These are phyloP conservation scores for Ditula angustiorana DNA, from an alignment of 2,888 invertebrate genomes.

Conservation along the genomic window DNA sequence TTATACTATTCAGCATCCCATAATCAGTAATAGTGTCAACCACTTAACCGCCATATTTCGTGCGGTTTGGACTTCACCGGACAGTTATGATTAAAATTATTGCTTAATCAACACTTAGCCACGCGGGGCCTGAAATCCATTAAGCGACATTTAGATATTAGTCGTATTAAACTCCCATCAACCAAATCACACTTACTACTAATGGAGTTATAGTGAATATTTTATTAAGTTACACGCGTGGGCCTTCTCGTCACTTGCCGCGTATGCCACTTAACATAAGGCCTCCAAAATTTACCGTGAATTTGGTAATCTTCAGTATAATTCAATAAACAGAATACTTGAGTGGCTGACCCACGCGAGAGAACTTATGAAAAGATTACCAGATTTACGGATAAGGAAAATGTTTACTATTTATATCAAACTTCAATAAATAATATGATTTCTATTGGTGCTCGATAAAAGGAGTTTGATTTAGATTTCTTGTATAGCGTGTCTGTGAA, in stretches of 20 bases:
- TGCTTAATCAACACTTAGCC: slow-evolving; percentile 2
- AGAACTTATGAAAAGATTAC: not conserved
- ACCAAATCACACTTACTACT: slow-evolving; percentile 26
- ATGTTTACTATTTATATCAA: not conserved
- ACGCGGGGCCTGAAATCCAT: slow-evolving; percentile 8
- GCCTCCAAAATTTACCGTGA: not conserved
- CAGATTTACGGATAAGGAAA: not conserved
- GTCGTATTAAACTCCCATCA: slow-evolving; percentile 30
- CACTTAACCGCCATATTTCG: not conserved
- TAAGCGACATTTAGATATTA: slow-evolving; percentile 18
- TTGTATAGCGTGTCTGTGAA: not conserved
- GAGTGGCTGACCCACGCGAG: not conserved
- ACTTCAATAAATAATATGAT: not conserved
- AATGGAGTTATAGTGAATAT: slow-evolving; percentile 36
- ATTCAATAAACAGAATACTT: slow-evolving; percentile 14
- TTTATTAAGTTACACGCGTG: slow-evolving; percentile 33
- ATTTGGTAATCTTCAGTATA: slow-evolving; percentile 8
- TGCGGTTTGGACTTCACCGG: not conserved
- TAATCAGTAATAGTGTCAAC: not conserved
- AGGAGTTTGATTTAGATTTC: not conserved
- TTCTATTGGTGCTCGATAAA: not conserved
- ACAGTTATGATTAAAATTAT: not conserved
- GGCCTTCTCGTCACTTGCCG: not conserved
- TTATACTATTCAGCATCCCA: not conserved
- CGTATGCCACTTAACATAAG: slow-evolving; percentile 13